Evolutionary conservation across 1,140 invertebrate species (phyloP), one percentile per base, ranked within the genome.

Genomic region (Leguminivora glycinivorella): DNA sequence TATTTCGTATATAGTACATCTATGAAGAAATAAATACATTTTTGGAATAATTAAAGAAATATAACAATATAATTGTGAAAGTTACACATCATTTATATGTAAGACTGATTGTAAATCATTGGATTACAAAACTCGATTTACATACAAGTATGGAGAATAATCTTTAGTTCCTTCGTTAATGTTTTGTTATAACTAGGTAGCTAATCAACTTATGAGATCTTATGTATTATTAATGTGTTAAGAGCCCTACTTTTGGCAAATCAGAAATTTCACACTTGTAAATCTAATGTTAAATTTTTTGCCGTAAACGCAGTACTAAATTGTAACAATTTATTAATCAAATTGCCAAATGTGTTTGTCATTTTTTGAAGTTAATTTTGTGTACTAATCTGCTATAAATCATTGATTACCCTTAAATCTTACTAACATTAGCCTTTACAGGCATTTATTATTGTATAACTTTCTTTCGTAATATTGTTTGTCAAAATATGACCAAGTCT

Each of bases 101-200:
- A 52, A 52, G 43, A 52, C 43, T 52, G 43, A 52, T 52, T 52
- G 17, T 19, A 52, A n/a, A 52, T 52, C 43, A 52, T 52, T 43
- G 6, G 6, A 5, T 52, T 22, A 17, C 14, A 52, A 7, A 9
- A 52, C 14, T 4, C n/a, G 19, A 52, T 52, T 1, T 3, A 19
- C 2, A 9, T 43, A 9, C 12, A 17, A 52, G 6, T 9, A 52
- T 19, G 19, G 4, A 52, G 7, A 52, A 19, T 43, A 43, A 14
- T 40, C 38, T 19, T 47, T 17, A 47, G 14, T 47, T n/a, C 14
- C 2, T 47, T 47, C 14, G 17, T 47, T 6, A 47, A 19, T 17
- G 17, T 47, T 47, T 19, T 47, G 38, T 40, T 19, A 47, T 47
- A 17, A 17, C 19, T 47, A 17, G 43, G 17, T 47, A 47, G 40